Conservation (phyloP, 1,140 invertebrate species). For the Dendroctonus ponderosae region DNA sequence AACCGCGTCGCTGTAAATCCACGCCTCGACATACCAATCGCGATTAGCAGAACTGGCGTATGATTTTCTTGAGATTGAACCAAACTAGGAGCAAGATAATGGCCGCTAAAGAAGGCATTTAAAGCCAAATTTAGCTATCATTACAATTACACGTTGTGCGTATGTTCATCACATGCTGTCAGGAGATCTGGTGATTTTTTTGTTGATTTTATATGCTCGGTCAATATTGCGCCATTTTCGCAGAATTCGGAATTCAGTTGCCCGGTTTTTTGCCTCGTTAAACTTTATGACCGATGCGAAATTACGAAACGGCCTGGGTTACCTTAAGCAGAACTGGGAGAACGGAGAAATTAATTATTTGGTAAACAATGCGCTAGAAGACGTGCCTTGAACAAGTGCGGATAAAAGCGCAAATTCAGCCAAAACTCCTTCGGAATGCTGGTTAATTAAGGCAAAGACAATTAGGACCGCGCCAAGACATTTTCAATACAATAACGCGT, state of each 20-base stretch:
- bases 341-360: too few species aligned
- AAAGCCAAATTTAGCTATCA: constrained; percentile 25
- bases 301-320: neutral
- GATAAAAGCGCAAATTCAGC: too few species aligned
- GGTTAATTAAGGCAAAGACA: too few species aligned
- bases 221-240: constrained; percentile 23
- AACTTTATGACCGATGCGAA: constrained; percentile 11
- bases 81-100: constrained; percentile 18
- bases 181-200: constrained; percentile 10
- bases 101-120: constrained; percentile 18
- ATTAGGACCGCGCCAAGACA: too few species aligned
- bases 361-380: too few species aligned
- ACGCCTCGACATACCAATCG: constrained; percentile 4
- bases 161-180: constrained; percentile 27
- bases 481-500: too few species aligned
- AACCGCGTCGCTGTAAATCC: neutral
- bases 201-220: constrained; percentile 6
- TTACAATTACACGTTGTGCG: constrained; percentile 27
- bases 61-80: constrained; percentile 21
- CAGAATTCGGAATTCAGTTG: constrained; percentile 17
- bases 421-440: too few species aligned
- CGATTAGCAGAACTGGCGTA: constrained; percentile 13
- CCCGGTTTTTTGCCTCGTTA: constrained; percentile 10
- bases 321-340: too few species aligned
- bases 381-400: too few species aligned